Evolutionary conservation across 2,888 invertebrate genomes (phyloP), one percentile per base, ranked within the genome.

Genomic region (Eristalinus sepulchralis): DNA sequence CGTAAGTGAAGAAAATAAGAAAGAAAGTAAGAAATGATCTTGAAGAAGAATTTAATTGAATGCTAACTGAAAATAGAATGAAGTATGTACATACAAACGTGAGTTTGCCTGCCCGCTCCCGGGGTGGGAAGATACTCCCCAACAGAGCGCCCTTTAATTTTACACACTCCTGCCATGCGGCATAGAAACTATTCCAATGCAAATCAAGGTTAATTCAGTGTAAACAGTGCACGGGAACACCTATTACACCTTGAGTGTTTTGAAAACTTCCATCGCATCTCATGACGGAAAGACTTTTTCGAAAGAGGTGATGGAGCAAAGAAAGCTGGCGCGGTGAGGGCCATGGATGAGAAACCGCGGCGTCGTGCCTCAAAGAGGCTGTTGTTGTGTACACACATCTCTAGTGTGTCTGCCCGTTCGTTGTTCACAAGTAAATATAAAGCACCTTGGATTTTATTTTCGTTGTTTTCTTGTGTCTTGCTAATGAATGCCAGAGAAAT

Each of bases 401-500:
- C 31, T 59, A 77, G 77, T 64, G 68, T 72, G 79, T 71, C 66
- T 75, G 70, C 62, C 62, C 59, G 68, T 39, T 53, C 78, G 78
- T 22, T 79, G 55, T 57, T 85, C 59, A 60, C 36, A 64, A 60
- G 67, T 78, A 88, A 85, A 86, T 83, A 70, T 66, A 72, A 84
- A 78, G 72, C 85, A 88, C 88, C 89, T 88, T 89, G 88, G 83
- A 5, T 73, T 83, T 88, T 85, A 88, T 88, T 88, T 88, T 79
- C 33, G 67, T 78, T 47, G 47, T 47, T 47, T 47, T 47, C 47
- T 8, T 47, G 5, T 27, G 2, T 66, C 57, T 71, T 67, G 64
- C 75, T 64, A 71, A 34, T 84, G 75, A 88, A 87, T 79, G 75
- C 68, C 36, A 33, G 62, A 72, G 60, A 68, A 57, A 66, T 67